Evolutionary conservation across 2,113 vertebrate genomes (phyloP).

Genomic region (Grallaria varia): DNA sequence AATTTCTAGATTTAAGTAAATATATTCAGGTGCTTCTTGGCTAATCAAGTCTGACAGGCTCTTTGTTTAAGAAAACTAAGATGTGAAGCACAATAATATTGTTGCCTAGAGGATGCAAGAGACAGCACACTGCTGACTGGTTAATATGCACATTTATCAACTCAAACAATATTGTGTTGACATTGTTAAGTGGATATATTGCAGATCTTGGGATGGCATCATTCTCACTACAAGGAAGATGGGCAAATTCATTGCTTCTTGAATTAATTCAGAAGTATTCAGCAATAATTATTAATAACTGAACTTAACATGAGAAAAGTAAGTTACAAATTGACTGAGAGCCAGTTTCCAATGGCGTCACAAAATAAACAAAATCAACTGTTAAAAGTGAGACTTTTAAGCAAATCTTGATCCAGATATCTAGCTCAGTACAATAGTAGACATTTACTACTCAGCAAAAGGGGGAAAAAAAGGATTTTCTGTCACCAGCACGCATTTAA

Average conservation of each 20-base stretch:
- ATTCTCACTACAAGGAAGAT: background rate
- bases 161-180: slow-evolving; percentile 23
- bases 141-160: slow-evolving; percentile 33
- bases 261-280: background rate
- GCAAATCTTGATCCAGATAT: background rate
- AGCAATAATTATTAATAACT: background rate
- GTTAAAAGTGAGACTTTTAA: background rate
- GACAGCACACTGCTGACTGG: slow-evolving; percentile 4
- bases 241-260: background rate
- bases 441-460: background rate
- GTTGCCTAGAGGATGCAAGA: slow-evolving; percentile 35
- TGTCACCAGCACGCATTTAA: background rate
- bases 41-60: slow-evolving; percentile 56
- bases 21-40: slow-evolving; percentile 33
- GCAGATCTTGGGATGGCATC: background rate
- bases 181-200: background rate
- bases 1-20: slow-evolving; percentile 36
- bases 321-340: background rate
- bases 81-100: slow-evolving; percentile 2
- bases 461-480: background rate
- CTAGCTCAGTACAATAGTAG: background rate
- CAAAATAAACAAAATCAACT: background rate
- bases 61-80: slow-evolving; percentile 52
- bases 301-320: background rate
- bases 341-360: background rate